A percentile compares a stretch with the other conserved stretches of the same genome.
These are phyloP conservation scores for Malacoctenus gilli DNA, from an alignment of 2,797 vertebrate species.

Conservation along the genomic window DNA sequence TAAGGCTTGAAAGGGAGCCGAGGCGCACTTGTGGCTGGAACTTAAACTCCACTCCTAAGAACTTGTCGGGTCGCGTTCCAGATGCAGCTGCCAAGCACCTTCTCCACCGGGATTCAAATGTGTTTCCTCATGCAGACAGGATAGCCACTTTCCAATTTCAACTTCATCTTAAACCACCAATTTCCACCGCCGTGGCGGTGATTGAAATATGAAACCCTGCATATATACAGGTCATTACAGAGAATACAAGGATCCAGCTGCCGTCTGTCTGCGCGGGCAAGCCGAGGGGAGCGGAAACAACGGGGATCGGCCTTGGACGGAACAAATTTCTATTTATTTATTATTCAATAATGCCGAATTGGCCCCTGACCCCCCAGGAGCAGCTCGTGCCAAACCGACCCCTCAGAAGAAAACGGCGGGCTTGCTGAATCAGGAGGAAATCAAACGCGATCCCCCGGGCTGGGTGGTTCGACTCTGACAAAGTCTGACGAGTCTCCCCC, in stretches of 20 bases:
- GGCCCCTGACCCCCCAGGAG: conserved; percentile 73
- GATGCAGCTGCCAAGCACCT: conserved; percentile 60
- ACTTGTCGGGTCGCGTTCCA: conserved; percentile 54
- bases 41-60: conserved; percentile 64
- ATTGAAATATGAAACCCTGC: conserved; percentile 86
- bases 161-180: conserved; percentile 86
- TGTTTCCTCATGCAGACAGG: conserved; percentile 82
- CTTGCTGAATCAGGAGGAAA: conserved; percentile 70
- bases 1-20: conserved; percentile 41
- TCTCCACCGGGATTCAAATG: conserved; percentile 78
- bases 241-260: conserved; percentile 74
- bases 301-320: conserved; percentile 68
- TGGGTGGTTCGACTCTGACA: conserved; percentile 68
- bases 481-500: conserved; percentile 69
- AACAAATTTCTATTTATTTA: conserved; percentile 80
- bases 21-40: conserved; percentile 59
- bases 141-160: conserved; percentile 87
- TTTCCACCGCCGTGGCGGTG: conserved; percentile 75
- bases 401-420: conserved; percentile 50
- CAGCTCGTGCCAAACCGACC: conserved; percentile 57
- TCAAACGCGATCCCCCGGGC: conserved; percentile 57
- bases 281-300: conserved; percentile 71
- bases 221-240: conserved; percentile 86
- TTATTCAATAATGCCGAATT: conserved; percentile 82
- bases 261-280: conserved; percentile 52